phyloP scores from a whole-genome alignment of 2,113 vertebrate species.

The Burhinus bistriatus region DNA sequence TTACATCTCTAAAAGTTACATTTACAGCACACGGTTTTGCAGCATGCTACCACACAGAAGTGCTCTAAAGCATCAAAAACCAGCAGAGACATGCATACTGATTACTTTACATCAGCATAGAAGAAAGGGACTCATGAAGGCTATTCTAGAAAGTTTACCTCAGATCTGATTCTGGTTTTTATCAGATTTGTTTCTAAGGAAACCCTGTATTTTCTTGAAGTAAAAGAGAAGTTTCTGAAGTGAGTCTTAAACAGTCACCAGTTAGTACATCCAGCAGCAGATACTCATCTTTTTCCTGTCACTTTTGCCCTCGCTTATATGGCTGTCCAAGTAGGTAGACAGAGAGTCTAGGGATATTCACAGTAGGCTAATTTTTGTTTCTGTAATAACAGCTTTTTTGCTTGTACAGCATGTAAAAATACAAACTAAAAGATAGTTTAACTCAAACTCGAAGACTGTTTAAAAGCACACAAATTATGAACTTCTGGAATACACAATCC shows the following conservation, averaged over 20 bases:
- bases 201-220: neutral
- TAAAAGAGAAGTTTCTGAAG: neutral
- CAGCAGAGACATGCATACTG: neutral
- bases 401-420: neutral
- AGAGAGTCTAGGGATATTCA: neutral
- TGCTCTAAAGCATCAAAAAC: neutral
- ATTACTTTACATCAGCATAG: neutral
- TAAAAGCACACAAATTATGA: neutral
- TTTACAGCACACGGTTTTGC: neutral
- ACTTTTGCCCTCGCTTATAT: neutral
- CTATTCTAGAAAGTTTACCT: neutral
- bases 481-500: fast-evolving
- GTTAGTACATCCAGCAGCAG: neutral
- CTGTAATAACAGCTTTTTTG: neutral
- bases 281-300: neutral
- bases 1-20: neutral
- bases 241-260: neutral
- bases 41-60: neutral
- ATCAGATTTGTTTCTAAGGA: neutral
- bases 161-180: neutral
- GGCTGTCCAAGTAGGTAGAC: neutral
- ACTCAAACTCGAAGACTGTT: neutral
- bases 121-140: neutral
- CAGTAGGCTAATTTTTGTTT: neutral
- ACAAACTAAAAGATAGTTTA: neutral